A percentile compares a stretch with the other conserved stretches of the same genome.
phyloP scores from a whole-genome alignment of 2,797 vertebrate species.

The Lycodopsis pacificus region DNA sequence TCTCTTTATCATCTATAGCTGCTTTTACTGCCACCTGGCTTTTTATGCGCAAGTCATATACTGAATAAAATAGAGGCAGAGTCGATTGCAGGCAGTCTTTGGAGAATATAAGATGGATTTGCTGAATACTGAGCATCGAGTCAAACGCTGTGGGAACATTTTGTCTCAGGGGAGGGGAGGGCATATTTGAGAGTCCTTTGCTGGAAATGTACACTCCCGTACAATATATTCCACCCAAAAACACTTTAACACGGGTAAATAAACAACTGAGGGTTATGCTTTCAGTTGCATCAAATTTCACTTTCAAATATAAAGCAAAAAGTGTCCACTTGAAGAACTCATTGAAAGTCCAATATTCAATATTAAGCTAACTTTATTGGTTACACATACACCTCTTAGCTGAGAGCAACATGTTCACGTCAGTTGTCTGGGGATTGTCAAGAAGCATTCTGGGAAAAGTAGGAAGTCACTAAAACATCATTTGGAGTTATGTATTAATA shows the following conservation, averaged over 20 bases:
- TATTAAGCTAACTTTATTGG: neutral
- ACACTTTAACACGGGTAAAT: slow-evolving; percentile 7
- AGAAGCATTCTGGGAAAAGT: neutral
- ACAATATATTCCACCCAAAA: slow-evolving; percentile 14
- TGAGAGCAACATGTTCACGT: neutral
- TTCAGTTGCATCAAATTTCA: neutral
- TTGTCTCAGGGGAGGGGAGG: slow-evolving; percentile 45
- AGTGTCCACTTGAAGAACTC: neutral
- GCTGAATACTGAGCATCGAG: slow-evolving; percentile 30
- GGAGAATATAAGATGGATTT: slow-evolving; percentile 10
- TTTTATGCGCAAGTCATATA: slow-evolving; percentile 12
- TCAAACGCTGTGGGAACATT: slow-evolving; percentile 62
- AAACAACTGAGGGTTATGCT: slow-evolving; percentile 5
- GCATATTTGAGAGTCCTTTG: slow-evolving; percentile 17
- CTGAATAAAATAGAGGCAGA: slow-evolving; percentile 26
- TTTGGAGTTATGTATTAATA: neutral
- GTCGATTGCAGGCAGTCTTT: slow-evolving; percentile 12
- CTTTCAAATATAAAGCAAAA: neutral
- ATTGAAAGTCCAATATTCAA: neutral
- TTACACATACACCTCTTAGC: neutral
- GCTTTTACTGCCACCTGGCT: neutral
- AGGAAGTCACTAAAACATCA: neutral
- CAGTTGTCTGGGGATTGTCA: neutral
- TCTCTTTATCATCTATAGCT: slow-evolving; percentile 30
- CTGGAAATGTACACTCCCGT: slow-evolving; percentile 14